phyloP scores from a whole-genome alignment of 2,797 vertebrate species.

The Bucorvus abyssinicus region DNA sequence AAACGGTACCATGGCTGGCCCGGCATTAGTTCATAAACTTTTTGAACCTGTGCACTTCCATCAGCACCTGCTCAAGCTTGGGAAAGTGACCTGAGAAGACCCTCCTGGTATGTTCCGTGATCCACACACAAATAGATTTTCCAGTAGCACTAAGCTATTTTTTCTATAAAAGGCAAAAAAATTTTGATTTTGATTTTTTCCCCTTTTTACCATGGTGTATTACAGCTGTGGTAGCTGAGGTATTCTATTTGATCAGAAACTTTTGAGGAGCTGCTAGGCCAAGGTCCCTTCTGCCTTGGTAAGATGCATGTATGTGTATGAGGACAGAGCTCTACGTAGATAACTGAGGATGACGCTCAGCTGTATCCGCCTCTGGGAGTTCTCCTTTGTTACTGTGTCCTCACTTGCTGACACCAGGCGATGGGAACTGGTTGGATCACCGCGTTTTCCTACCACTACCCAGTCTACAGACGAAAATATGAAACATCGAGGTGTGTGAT shows the following conservation, averaged over 20 bases:
- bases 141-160: accelerated
- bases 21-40: neutral
- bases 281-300: neutral
- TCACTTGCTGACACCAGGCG: neutral
- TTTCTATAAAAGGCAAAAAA: neutral
- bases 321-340: neutral
- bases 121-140: neutral
- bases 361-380: neutral
- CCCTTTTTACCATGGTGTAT: neutral
- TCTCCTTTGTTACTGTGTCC: neutral
- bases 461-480: neutral
- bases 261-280: neutral
- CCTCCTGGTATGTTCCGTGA: neutral
- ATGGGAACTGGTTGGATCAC: neutral
- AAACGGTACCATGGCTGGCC: neutral
- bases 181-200: neutral
- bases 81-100: neutral
- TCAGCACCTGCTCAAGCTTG: neutral
- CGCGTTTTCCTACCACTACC: neutral
- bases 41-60: neutral
- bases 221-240: neutral
- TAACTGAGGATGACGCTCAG: neutral
- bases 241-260: neutral
- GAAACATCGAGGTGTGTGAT: neutral
- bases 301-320: neutral